Conservation (phyloP, 2,113 vertebrate genomes). For the Axis porcinus region DNA sequence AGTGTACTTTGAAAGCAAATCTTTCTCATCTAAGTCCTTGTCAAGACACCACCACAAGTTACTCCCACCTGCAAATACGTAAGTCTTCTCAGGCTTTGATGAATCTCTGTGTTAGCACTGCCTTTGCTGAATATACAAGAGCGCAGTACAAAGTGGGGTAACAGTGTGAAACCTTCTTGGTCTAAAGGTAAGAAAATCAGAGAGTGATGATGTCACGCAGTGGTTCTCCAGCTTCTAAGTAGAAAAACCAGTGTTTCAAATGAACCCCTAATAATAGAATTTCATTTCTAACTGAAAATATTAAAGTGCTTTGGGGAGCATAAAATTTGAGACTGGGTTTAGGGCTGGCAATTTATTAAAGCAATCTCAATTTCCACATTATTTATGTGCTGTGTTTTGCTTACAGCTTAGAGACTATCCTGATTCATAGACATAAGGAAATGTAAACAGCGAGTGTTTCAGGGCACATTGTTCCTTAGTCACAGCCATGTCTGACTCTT, state of each 20-base stretch:
- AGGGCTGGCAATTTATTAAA: background rate
- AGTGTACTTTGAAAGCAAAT: background rate
- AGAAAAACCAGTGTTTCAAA: background rate
- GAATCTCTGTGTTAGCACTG: background rate
- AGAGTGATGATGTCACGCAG: background rate
- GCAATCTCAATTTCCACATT: background rate
- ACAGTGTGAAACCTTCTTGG: background rate
- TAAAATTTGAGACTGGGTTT: background rate
- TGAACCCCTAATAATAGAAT: background rate
- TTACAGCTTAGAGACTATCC: background rate
- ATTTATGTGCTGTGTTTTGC: background rate
- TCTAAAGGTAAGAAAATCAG: background rate
- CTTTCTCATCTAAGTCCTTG: background rate
- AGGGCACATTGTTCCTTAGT: background rate
- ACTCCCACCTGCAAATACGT: background rate
- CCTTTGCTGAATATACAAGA: background rate
- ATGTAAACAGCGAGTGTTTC: fast-evolving
- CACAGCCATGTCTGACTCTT: background rate
- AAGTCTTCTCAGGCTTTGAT: background rate
- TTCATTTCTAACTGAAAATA: background rate
- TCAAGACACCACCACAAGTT: background rate
- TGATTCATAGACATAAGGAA: background rate
- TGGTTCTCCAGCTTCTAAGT: background rate
- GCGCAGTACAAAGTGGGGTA: fast-evolving
- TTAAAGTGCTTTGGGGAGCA: background rate